Conservation (phyloP, 2,888 invertebrate genomes). For the Dyspetes luteomarginatus region DNA sequence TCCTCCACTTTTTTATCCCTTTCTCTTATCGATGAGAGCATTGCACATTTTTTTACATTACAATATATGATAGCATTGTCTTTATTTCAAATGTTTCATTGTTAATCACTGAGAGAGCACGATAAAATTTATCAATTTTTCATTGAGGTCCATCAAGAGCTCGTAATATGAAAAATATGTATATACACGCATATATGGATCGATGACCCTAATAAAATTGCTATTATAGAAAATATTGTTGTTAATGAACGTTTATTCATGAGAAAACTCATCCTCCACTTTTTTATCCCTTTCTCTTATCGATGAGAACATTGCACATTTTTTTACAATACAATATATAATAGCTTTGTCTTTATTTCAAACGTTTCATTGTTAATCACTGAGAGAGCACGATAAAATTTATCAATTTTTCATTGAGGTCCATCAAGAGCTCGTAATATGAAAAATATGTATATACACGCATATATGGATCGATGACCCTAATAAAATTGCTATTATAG, state of each 20-base stretch:
- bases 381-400: not conserved
- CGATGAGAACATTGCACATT: not conserved
- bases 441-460: constrained; percentile 1
- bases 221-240: not conserved
- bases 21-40: constrained; percentile 14
- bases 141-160: too few species aligned
- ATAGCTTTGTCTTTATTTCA: not conserved
- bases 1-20: constrained; percentile 28
- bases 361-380: not conserved
- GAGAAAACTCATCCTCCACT: constrained; percentile 15
- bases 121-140: too few species aligned
- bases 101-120: too few species aligned
- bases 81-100: too few species aligned
- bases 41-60: too few species aligned
- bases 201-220: constrained; percentile 12
- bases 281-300: constrained; percentile 19
- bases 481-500: constrained; percentile 9
- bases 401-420: not conserved
- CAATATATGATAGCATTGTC: too few species aligned
- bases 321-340: not conserved
- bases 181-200: constrained; percentile 1
- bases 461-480: not conserved
- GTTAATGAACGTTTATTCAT: not conserved
- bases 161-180: too few species aligned
- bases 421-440: not conserved